phyloP scores from a whole-genome alignment of 2,797 vertebrate species.

The Nannoperca australis region DNA sequence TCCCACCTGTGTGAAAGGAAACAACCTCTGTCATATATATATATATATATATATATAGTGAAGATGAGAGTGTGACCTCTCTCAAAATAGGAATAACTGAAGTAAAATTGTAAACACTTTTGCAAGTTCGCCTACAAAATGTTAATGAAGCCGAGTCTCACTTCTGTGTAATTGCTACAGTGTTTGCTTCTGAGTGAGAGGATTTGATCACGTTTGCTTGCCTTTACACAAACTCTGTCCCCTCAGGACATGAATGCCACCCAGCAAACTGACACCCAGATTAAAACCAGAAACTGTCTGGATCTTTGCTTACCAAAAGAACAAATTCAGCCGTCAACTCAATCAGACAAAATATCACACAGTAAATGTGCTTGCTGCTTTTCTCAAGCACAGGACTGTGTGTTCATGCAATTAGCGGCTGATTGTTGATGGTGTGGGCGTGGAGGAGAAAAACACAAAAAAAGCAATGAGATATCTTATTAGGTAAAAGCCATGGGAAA shows the following conservation, averaged over 20 bases:
- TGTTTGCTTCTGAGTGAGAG: neutral
- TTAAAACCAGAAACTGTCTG: conserved; percentile 6
- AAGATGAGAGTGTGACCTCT: neutral
- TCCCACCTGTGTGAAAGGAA: neutral
- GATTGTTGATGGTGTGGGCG: conserved; percentile 15
- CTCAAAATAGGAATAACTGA: neutral
- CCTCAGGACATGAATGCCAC: conserved; percentile 14
- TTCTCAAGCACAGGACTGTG: neutral
- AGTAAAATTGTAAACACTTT: neutral
- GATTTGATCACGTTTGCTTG: conserved; percentile 34
- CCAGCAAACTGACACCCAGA: conserved; percentile 27
- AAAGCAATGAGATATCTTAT: conserved; percentile 33
- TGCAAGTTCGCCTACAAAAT: neutral
- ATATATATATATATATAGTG: neutral
- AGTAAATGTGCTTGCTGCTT: neutral
- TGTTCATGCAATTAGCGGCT: conserved; percentile 12
- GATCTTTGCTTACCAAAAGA: conserved; percentile 1
- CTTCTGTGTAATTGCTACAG: conserved; percentile 1
- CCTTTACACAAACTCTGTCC: neutral
- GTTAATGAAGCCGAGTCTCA: neutral
- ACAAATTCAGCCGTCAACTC: neutral
- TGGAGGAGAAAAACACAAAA: conserved; percentile 6
- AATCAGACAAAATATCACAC: conserved; percentile 8
- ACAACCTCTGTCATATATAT: too few species aligned
- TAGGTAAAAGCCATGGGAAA: conserved; percentile 17